phyloP scores from a whole-genome alignment of 2,113 vertebrate genomes.

The Ardeotis arabs region DNA sequence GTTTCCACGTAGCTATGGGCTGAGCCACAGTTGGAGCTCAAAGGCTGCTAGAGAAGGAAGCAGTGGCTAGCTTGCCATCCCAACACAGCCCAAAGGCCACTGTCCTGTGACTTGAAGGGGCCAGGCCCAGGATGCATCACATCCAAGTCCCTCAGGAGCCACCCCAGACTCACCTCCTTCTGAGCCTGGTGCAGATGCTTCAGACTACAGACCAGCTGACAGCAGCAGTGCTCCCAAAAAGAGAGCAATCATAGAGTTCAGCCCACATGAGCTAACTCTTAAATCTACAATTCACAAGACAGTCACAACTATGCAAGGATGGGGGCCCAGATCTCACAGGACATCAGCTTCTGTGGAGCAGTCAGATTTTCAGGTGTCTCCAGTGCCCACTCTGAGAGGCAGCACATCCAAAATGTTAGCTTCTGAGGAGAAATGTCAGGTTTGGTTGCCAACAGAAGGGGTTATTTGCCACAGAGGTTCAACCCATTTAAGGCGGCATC shows the following conservation, averaged over 20 bases:
- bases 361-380: neutral
- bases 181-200: neutral
- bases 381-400: neutral
- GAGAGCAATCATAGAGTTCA: neutral
- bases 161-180: neutral
- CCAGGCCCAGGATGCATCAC: neutral
- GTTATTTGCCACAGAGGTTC: neutral
- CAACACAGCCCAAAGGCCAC: neutral
- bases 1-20: neutral
- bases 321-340: neutral
- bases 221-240: neutral
- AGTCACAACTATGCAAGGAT: fast-evolving
- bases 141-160: neutral
- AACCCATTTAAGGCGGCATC: neutral
- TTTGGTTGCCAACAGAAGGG: neutral
- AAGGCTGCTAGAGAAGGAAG: neutral
- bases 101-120: fast-evolving
- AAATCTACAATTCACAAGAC: fast-evolving
- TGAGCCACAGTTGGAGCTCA: neutral
- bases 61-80: neutral
- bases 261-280: fast-evolving
- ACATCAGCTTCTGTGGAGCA: neutral
- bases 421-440: neutral
- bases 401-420: neutral
- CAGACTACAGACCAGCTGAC: fast-evolving